A percentile compares a stretch with the other conserved stretches of the same genome.
Evolutionary conservation across 1,140 invertebrate species (phyloP).

Genomic region (Drosophila fuyamai): DNA sequence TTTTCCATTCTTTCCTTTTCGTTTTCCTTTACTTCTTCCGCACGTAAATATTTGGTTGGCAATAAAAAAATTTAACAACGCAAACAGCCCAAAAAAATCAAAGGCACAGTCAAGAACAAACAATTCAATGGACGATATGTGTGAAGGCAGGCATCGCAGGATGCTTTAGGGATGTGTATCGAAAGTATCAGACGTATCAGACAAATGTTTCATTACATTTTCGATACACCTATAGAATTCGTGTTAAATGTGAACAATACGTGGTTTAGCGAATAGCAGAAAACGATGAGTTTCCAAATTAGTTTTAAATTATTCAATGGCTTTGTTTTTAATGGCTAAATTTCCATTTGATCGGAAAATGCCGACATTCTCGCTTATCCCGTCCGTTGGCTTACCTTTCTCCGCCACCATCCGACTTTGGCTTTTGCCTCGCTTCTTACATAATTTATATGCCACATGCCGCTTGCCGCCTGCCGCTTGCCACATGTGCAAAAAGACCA

Average conservation of each 20-base stretch:
- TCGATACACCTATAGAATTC: neutral
- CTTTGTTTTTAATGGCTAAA: no score
- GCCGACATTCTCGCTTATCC: neutral
- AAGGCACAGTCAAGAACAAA: slow-evolving; percentile 26
- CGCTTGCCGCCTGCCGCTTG: neutral
- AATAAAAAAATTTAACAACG: slow-evolving; percentile 78
- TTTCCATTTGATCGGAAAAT: neutral
- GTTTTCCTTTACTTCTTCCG: slow-evolving; percentile 23
- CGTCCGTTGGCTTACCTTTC: neutral
- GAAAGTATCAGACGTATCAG: neutral
- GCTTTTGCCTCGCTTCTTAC: slow-evolving; percentile 3
- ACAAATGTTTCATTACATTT: neutral
- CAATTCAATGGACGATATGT: slow-evolving; percentile 31
- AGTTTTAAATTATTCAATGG: no score
- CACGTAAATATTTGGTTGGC: slow-evolving; percentile 64
- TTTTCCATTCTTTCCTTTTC: neutral
- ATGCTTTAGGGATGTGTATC: neutral
- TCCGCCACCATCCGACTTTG: neutral
- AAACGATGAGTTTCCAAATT: no score
- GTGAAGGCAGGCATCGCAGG: neutral
- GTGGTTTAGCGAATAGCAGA: no score
- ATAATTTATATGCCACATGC: slow-evolving; percentile 23
- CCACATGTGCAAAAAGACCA: slow-evolving; percentile 25
- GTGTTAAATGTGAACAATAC: neutral
- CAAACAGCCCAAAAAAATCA: slow-evolving; percentile 33